A percentile compares a stretch with the other conserved stretches of the same genome.
Conservation (phyloP, 1,140 invertebrate genomes). For the Eufriesea mexicana region DNA sequence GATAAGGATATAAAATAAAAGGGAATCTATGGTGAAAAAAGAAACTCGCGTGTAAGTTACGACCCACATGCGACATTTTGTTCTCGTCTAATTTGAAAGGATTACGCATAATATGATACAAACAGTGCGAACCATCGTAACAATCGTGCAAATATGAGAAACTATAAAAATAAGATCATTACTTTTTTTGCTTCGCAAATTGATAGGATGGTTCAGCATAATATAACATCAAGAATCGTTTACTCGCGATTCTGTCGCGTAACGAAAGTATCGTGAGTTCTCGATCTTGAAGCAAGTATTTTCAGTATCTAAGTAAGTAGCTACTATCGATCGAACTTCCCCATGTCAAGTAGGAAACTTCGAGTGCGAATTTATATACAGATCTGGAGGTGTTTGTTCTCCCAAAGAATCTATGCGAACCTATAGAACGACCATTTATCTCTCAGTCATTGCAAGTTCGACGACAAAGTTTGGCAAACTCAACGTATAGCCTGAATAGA, state of each 20-base stretch:
- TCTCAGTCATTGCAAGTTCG: neutral
- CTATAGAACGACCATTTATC: neutral
- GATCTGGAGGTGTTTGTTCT: neutral
- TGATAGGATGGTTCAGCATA: slow-evolving; percentile 72
- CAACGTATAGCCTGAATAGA: neutral
- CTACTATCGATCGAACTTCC: slow-evolving; percentile 23
- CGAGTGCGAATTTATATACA: slow-evolving; percentile 31
- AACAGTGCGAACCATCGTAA: slow-evolving; percentile 67
- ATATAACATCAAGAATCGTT: slow-evolving; percentile 10
- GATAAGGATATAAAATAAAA: neutral
- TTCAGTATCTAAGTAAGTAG: slow-evolving; percentile 18
- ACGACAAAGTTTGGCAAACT: slow-evolving; percentile 37
- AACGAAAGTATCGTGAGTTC: slow-evolving; percentile 20
- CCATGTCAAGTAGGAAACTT: neutral
- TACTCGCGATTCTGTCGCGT: slow-evolving; percentile 2
- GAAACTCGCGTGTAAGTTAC: neutral
- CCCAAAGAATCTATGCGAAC: slow-evolving; percentile 1
- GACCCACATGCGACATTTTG: neutral
- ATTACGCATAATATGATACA: slow-evolving; percentile 33
- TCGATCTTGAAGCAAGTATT: slow-evolving; percentile 15
- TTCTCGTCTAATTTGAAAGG: neutral
- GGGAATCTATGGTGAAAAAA: neutral
- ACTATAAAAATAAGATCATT: slow-evolving; percentile 81
- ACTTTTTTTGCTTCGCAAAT: slow-evolving; percentile 59
- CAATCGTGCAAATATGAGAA: slow-evolving; percentile 70